Conservation (phyloP, 1,140 invertebrate species). For the Triops longicaudatus region DNA sequence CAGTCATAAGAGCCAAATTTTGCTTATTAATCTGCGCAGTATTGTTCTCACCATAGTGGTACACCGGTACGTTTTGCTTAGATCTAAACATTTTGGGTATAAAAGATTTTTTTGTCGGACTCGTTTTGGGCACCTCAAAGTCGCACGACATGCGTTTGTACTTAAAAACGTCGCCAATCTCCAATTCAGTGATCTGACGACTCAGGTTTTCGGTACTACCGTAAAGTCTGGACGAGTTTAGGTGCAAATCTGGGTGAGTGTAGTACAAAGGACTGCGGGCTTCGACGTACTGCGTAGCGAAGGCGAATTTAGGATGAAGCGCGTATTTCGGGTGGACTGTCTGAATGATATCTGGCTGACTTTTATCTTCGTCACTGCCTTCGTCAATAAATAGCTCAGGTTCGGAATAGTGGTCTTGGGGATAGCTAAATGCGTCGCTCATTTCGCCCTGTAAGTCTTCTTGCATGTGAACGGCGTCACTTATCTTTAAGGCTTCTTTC, state of each 20-base stretch:
- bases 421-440: conserved; percentile 19
- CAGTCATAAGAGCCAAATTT: conserved; percentile 21
- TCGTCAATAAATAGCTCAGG: background rate
- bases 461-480: conserved; percentile 15
- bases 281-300: conserved; percentile 23
- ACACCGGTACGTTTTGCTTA: background rate
- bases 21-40: background rate
- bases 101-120: conserved; percentile 5
- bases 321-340: conserved; percentile 13
- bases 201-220: conserved; percentile 21
- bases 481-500: conserved; percentile 9
- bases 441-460: conserved; percentile 24
- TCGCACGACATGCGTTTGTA: conserved; percentile 18
- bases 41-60: conserved; percentile 9
- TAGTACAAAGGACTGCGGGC: conserved; percentile 26
- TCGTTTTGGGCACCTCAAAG: conserved; percentile 12
- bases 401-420: background rate
- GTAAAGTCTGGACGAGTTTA: background rate
- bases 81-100: conserved; percentile 9
- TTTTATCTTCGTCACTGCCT: conserved; percentile 20
- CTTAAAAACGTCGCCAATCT: conserved; percentile 28
- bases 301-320: background rate
- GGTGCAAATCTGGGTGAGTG: conserved; percentile 9
- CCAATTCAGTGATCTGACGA: conserved; percentile 19
- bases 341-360: conserved; percentile 23